phyloP scores from a whole-genome alignment of 2,888 invertebrate species.

The Phortica magna region DNA sequence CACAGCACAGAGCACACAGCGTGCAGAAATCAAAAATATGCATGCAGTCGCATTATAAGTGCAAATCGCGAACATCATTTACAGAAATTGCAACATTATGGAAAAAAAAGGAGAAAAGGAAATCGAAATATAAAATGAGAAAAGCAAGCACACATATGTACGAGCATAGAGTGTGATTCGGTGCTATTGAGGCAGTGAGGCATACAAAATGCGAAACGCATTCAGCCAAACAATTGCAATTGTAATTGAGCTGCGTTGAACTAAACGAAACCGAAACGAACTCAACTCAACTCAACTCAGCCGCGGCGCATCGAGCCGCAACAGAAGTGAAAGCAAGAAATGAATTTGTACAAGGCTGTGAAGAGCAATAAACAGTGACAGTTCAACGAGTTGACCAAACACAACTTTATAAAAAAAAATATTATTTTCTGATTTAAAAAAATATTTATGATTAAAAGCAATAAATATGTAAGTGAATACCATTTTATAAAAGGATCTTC shows the following conservation, averaged over 20 bases:
- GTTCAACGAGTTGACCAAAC: neutral
- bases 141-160: conserved; percentile 33
- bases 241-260: conserved; percentile 29
- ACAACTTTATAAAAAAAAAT: no score
- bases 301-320: neutral
- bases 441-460: no score
- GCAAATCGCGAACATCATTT: conserved; percentile 34
- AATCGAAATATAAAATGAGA: neutral
- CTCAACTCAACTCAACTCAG: neutral
- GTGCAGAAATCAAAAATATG: conserved; percentile 42
- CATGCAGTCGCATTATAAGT: neutral
- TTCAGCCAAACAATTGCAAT: conserved; percentile 34
- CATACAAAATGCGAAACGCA: conserved; percentile 15
- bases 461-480: no score
- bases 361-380: neutral
- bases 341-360: neutral
- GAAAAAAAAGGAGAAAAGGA: conserved; percentile 3
- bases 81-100: conserved; percentile 24
- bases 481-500: no score
- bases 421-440: no score
- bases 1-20: neutral
- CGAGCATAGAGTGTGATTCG: conserved; percentile 25
- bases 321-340: neutral
- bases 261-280: neutral
- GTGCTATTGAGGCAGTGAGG: conserved; percentile 28